phyloP scores from a whole-genome alignment of 2,113 vertebrate species.

The Mobula hypostoma region DNA sequence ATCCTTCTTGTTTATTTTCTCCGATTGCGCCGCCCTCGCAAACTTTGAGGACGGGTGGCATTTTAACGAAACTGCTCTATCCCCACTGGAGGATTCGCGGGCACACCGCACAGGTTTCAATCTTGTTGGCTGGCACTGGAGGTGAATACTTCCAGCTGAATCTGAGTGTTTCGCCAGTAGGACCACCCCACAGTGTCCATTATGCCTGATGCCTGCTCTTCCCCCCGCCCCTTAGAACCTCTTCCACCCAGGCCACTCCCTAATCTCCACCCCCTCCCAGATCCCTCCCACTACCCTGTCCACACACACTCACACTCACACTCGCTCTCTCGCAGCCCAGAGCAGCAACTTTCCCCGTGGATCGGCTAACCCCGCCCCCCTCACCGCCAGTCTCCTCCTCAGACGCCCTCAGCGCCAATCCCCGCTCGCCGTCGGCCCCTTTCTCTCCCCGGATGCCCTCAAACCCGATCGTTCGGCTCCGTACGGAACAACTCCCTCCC shows the following conservation, averaged over 20 bases:
- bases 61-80: neutral
- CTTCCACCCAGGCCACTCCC: neutral
- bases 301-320: neutral
- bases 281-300: constrained; percentile 44
- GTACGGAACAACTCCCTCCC: no score
- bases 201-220: neutral
- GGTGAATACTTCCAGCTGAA: neutral
- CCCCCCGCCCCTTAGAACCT: neutral
- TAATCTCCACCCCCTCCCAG: neutral
- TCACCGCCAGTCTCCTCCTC: constrained; percentile 38
- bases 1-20: neutral
- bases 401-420: constrained; percentile 29
- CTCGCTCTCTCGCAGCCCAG: neutral
- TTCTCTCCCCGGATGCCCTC: constrained; percentile 10
- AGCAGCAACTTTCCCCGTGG: neutral
- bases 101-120: neutral
- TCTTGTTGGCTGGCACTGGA: neutral
- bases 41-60: neutral
- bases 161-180: neutral
- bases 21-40: neutral
- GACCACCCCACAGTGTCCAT: neutral
- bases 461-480: neutral
- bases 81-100: neutral
- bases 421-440: constrained; percentile 38
- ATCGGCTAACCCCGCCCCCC: neutral